Evolutionary conservation across 2,888 invertebrate species (phyloP).

Genomic region (Sinhomidia bicolor): DNA sequence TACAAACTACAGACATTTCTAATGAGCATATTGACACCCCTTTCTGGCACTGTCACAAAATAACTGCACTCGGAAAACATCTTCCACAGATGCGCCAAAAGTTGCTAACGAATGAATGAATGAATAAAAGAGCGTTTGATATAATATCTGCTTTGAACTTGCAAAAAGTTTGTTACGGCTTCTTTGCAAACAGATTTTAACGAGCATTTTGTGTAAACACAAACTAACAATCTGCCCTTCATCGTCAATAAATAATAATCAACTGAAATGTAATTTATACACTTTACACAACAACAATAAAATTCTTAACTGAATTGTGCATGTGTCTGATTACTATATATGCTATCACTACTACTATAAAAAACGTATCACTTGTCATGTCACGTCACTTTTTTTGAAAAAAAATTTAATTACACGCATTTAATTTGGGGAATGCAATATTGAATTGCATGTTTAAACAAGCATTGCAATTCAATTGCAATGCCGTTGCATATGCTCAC

Average conservation of each 20-base stretch:
- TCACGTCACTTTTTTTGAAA: not conserved
- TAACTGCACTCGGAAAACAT: conserved; percentile 35
- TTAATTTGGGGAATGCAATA: not conserved
- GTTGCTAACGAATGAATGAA: not conserved
- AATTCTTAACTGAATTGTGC: too few species aligned
- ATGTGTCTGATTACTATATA: too few species aligned
- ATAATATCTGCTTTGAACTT: too few species aligned
- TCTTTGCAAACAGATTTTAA: not conserved
- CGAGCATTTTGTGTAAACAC: not conserved
- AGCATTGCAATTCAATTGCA: not conserved
- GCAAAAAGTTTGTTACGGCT: too few species aligned
- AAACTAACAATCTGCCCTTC: too few species aligned
- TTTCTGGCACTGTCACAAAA: conserved; percentile 57
- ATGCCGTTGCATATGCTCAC: not conserved
- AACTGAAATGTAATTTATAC: conserved; percentile 5
- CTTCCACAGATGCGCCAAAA: not conserved
- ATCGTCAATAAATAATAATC: not conserved
- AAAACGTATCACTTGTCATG: conserved; percentile 49
- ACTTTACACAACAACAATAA: not conserved
- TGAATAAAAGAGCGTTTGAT: not conserved
- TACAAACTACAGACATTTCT: conserved; percentile 19
- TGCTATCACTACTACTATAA: too few species aligned
- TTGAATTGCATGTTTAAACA: not conserved
- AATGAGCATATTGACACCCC: conserved; percentile 26
- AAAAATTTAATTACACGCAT: conserved; percentile 30